Conservation (phyloP, 35 echinoderm and acorn worm species). For the Anneissia japonica region DNA sequence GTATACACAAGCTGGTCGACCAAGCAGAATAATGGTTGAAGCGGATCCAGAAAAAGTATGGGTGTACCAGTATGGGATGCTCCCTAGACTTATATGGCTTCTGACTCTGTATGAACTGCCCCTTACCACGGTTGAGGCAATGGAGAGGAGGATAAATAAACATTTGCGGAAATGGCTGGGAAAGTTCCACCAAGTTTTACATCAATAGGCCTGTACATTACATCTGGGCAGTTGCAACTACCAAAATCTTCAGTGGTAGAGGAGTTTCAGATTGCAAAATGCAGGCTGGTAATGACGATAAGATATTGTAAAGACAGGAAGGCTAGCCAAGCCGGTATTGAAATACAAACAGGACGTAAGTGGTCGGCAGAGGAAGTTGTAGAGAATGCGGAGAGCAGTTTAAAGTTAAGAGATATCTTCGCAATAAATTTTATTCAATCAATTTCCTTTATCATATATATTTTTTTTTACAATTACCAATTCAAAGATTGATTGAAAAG, state of each 20-base stretch:
- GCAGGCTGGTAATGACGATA: neutral
- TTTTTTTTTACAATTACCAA: too few relatives aligned
- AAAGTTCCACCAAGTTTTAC: neutral
- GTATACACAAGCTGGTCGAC: too few relatives aligned
- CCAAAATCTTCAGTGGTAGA: neutral
- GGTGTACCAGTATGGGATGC: neutral
- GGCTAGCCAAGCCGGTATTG: neutral
- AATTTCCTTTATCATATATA: too few relatives aligned
- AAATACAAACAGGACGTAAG: neutral
- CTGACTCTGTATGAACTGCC: slow-evolving; percentile 20
- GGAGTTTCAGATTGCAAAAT: slow-evolving; percentile 1
- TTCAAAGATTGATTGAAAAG: too few relatives aligned
- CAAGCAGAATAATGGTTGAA: neutral
- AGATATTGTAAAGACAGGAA: neutral
- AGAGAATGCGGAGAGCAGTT: too few relatives aligned
- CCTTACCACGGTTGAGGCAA: neutral
- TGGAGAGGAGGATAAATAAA: slow-evolving; percentile 1
- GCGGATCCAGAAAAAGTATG: neutral
- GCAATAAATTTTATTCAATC: too few relatives aligned
- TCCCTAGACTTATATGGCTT: slow-evolving; percentile 21
- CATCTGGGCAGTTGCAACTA: slow-evolving; percentile 1
- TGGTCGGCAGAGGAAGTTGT: neutral
- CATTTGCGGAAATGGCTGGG: neutral
- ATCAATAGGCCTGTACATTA: neutral
- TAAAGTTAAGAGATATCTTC: too few relatives aligned